phyloP scores from a whole-genome alignment of 2,888 invertebrate species.

The Myopa tessellatipennis region DNA sequence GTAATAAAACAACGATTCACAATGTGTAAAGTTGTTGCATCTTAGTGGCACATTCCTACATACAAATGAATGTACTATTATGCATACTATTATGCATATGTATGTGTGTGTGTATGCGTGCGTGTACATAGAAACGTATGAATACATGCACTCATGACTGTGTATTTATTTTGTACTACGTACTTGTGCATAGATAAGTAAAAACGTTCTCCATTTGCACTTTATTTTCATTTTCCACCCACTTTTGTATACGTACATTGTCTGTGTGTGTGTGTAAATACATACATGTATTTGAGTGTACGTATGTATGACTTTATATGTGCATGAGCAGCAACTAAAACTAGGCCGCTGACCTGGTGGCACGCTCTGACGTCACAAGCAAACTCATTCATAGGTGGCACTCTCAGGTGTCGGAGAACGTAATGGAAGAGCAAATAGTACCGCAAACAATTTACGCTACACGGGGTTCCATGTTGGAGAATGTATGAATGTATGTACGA shows the following conservation, averaged over 20 bases:
- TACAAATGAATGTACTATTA: too few species aligned
- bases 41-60: too few species aligned
- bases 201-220: constrained; percentile 38
- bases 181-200: not conserved
- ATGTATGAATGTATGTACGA: too few species aligned
- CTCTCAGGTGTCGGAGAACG: constrained; percentile 16
- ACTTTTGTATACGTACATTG: not conserved
- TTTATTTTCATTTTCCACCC: not conserved
- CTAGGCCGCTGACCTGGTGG: constrained; percentile 67
- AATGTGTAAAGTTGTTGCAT: constrained; percentile 1
- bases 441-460: not conserved
- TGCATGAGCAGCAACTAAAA: constrained; percentile 50
- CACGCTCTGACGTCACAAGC: constrained; percentile 66
- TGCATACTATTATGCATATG: too few species aligned
- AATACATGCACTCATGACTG: too few species aligned
- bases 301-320: constrained; percentile 37
- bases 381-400: constrained; percentile 59
- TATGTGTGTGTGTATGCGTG: too few species aligned
- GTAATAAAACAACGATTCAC: too few species aligned
- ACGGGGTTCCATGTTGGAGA: too few species aligned
- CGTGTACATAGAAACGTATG: too few species aligned
- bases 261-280: constrained; percentile 43
- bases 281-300: constrained; percentile 37
- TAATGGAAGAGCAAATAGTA: constrained; percentile 2
- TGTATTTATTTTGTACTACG: not conserved